A percentile compares a stretch with the other conserved stretches of the same genome.
Conservation (phyloP, 2,113 vertebrate genomes). For the Macrotis lagotis region DNA sequence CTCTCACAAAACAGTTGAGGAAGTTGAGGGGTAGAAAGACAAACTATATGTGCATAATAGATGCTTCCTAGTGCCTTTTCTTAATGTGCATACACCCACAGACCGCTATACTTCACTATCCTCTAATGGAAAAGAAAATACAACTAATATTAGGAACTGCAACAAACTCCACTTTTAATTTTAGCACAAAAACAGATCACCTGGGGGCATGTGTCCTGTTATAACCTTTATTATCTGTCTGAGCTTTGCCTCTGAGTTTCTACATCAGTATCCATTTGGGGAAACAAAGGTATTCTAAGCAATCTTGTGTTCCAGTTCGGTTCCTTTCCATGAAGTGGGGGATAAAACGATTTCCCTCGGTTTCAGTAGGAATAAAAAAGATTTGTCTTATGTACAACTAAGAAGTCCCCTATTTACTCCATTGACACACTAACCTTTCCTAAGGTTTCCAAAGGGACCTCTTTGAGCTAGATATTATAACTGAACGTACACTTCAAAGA, state of each 20-base stretch:
- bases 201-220: not conserved
- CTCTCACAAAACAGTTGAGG: not conserved
- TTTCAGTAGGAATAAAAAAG: conserved; percentile 57
- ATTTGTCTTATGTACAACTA: not conserved
- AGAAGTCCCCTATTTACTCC: not conserved
- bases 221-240: not conserved
- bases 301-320: not conserved
- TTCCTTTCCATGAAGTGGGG: conserved; percentile 36
- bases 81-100: not conserved
- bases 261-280: not conserved
- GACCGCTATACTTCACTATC: not conserved
- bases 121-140: not conserved
- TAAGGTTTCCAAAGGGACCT: not conserved
- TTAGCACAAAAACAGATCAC: not conserved
- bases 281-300: not conserved
- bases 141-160: not conserved
- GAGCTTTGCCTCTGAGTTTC: not conserved
- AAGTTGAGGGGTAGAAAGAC: not conserved
- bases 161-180: not conserved
- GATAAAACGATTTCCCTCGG: conserved; percentile 44
- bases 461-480: not conserved
- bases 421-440: not conserved
- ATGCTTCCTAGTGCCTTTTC: not conserved
- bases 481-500: not conserved
- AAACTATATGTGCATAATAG: not conserved